These are phyloP conservation scores for Sclerurus mexicanus DNA, from an alignment of 2,113 vertebrate genomes.

Conservation along the genomic window DNA sequence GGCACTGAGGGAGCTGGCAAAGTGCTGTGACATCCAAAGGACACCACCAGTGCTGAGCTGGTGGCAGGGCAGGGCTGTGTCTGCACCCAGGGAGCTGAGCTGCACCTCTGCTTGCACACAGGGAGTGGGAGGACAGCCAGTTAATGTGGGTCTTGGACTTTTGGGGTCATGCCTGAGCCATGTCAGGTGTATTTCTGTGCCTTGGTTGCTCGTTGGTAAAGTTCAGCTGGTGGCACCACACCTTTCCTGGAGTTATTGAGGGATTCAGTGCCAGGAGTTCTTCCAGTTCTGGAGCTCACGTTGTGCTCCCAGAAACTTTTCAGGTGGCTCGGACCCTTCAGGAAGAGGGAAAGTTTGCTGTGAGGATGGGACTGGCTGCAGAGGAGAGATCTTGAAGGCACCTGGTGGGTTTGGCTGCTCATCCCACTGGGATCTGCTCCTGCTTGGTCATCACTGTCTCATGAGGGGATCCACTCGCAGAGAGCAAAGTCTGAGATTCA, in stretches of 20 bases:
- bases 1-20: neutral
- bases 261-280: neutral
- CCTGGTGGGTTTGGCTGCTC: neutral
- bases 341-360: neutral
- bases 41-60: accelerated
- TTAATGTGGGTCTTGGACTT: neutral
- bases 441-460: neutral
- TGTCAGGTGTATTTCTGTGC: neutral
- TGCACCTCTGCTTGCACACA: neutral
- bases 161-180: neutral
- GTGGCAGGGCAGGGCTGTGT: neutral
- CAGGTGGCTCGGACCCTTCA: neutral
- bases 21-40: neutral
- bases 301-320: neutral
- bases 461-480: accelerated
- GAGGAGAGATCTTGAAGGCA: neutral
- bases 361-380: neutral
- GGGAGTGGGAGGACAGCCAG: neutral
- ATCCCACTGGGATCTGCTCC: neutral
- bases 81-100: neutral
- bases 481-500: neutral
- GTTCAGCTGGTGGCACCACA: neutral
- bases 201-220: neutral
- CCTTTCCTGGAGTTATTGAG: neutral
- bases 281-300: neutral